Percentiles rank a stretch among this genome's conserved stretches.
phyloP scores from a whole-genome alignment of 2,888 invertebrate genomes.

The Sinodicranocentrus sp. region DNA sequence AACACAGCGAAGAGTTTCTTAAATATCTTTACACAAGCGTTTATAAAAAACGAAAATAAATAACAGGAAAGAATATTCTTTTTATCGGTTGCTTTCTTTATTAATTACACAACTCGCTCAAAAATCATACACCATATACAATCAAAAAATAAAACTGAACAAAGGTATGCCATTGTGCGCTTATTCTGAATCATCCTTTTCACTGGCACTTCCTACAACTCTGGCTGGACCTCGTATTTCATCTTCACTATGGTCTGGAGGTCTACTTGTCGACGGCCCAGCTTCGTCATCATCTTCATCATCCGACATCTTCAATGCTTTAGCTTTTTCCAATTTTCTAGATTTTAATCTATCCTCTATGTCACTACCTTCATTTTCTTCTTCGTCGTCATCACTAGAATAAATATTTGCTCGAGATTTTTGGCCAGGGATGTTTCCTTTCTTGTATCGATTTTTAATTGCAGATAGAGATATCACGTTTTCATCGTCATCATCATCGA shows the following conservation, averaged over 20 bases:
- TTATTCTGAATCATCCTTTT: constrained; percentile 50
- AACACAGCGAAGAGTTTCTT: no score
- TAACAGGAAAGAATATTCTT: no score
- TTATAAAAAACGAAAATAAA: no score
- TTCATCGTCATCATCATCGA: constrained; percentile 87
- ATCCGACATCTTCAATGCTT: constrained; percentile 89
- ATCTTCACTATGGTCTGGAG: constrained; percentile 29
- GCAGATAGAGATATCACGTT: constrained; percentile 94
- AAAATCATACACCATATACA: no score
- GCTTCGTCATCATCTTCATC: constrained; percentile 79
- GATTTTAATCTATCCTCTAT: constrained; percentile 80
- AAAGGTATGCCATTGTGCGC: no score
- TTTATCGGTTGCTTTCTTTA: no score
- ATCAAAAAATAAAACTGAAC: no score
- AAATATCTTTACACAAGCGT: no score
- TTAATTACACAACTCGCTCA: no score
- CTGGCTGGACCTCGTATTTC: constrained; percentile 31
- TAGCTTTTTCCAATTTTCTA: constrained; percentile 86
- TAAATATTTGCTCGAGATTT: constrained; percentile 82
- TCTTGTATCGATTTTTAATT: constrained; percentile 96
- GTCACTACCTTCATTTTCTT: constrained; percentile 78
- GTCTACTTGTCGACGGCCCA: constrained; percentile 52
- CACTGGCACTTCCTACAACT: constrained; percentile 20
- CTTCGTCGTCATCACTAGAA: constrained; percentile 92
- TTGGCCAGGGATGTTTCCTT: constrained; percentile 79